Evolutionary conservation across 1,140 invertebrate species (phyloP).

Genomic region (Halesus radiatus): DNA sequence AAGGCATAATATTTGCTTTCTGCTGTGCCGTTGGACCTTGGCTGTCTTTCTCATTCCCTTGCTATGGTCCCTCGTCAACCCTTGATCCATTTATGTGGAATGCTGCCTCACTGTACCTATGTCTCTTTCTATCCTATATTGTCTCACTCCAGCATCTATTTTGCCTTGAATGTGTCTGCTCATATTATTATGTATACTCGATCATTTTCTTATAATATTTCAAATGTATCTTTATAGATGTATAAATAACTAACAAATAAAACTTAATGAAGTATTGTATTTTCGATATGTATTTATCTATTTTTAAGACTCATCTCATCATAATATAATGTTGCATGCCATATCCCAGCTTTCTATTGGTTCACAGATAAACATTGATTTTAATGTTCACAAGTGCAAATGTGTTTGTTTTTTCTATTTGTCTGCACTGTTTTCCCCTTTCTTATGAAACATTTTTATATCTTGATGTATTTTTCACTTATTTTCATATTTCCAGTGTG

Average conservation of each 20-base stretch:
- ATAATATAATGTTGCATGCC: constrained; percentile 44
- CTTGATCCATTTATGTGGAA: constrained; percentile 46
- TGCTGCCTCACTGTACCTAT: constrained; percentile 38
- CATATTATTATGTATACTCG: constrained; percentile 36
- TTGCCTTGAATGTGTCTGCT: constrained; percentile 54
- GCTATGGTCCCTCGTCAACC: background rate
- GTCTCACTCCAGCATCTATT: constrained; percentile 55
- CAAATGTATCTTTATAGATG: constrained; percentile 36
- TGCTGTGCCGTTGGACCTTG: background rate
- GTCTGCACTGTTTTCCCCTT: constrained; percentile 29
- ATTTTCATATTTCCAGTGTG: no score
- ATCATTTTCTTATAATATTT: constrained; percentile 28
- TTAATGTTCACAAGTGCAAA: constrained; percentile 14
- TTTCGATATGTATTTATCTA: constrained; percentile 18
- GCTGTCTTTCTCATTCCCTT: background rate
- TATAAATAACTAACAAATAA: constrained; percentile 1
- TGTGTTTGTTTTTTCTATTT: constrained; percentile 13
- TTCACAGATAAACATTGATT: background rate
- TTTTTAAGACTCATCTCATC: constrained; percentile 49
- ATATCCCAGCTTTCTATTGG: constrained; percentile 55
- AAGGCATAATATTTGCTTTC: background rate
- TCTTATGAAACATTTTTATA: background rate
- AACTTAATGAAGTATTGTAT: no score
- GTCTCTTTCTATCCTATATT: constrained; percentile 45
- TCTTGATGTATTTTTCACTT: constrained; percentile 16